These are phyloP conservation scores for Teleopsis dalmanni DNA, from an alignment of 1,140 invertebrate genomes.

Conservation along the genomic window DNA sequence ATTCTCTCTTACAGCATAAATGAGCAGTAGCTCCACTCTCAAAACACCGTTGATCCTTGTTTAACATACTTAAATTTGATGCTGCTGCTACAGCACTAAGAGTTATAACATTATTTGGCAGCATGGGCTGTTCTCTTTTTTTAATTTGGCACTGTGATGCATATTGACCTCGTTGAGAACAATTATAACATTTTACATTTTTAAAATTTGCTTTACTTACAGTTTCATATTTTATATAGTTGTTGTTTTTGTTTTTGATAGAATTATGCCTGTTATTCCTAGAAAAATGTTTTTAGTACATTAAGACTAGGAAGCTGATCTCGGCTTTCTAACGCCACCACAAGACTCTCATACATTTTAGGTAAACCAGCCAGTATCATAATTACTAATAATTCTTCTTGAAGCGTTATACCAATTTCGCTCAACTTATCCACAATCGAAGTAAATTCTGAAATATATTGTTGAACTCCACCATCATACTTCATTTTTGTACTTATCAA, in stretches of 20 bases:
- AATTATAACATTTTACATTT: slow-evolving; percentile 3
- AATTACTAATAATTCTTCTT: slow-evolving; percentile 5
- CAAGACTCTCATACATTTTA: slow-evolving; percentile 5
- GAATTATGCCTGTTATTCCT: slow-evolving; percentile 3
- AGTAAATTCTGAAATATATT: background rate
- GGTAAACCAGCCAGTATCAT: slow-evolving; percentile 10
- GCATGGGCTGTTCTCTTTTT: background rate
- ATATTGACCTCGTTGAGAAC: background rate
- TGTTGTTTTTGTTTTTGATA: background rate
- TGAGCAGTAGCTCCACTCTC: slow-evolving; percentile 6
- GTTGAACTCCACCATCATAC: background rate
- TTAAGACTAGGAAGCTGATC: background rate
- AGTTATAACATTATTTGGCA: background rate
- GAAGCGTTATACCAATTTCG: background rate
- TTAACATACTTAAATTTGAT: background rate
- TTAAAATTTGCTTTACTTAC: background rate
- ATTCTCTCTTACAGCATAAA: background rate
- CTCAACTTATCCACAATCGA: slow-evolving; percentile 1
- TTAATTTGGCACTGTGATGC: background rate
- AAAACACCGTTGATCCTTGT: background rate
- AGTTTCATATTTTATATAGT: background rate
- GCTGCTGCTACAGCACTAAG: too few species aligned
- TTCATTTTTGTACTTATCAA: slow-evolving; percentile 1
- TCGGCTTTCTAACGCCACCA: slow-evolving; percentile 7
- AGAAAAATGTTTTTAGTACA: slow-evolving; percentile 1